These are phyloP conservation scores for Paracanthobrama guichenoti DNA, from an alignment of 2,113 vertebrate species.

Conservation along the genomic window DNA sequence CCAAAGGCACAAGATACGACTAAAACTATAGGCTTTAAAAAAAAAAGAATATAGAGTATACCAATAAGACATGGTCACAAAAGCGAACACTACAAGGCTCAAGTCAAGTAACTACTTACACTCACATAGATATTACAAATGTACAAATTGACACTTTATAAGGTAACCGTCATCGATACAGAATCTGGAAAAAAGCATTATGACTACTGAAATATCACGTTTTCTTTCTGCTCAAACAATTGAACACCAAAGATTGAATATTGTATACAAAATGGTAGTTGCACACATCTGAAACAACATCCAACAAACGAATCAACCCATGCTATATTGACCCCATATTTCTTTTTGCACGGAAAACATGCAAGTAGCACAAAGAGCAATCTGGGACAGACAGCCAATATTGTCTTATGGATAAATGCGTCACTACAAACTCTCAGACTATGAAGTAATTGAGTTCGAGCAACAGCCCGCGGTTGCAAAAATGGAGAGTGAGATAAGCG, in stretches of 20 bases:
- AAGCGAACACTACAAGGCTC: conserved; percentile 60
- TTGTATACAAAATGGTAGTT: conserved; percentile 51
- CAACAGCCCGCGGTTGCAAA: conserved; percentile 8
- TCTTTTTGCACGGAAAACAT: conserved; percentile 54
- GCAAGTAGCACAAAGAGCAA: conserved; percentile 55
- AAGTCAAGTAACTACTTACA: conserved; percentile 56
- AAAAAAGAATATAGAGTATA: conserved; percentile 57
- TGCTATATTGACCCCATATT: conserved; percentile 57
- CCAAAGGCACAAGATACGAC: conserved; percentile 66
- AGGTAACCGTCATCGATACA: conserved; percentile 54
- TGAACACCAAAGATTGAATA: conserved; percentile 55
- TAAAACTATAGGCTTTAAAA: conserved; percentile 55
- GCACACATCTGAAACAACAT: conserved; percentile 52
- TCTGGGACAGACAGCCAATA: conserved; percentile 49
- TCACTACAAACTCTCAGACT: conserved; percentile 47
- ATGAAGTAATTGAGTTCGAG: conserved; percentile 43
- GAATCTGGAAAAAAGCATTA: conserved; percentile 52
- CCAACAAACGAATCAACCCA: conserved; percentile 54
- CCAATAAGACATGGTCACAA: conserved; percentile 61
- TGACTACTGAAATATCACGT: conserved; percentile 55
- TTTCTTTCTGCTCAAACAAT: conserved; percentile 55
- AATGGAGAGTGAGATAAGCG: conserved; percentile 3
- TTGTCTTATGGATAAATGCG: conserved; percentile 34
- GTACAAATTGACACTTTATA: conserved; percentile 57
- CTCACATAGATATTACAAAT: conserved; percentile 61